These are phyloP conservation scores for Bombus difficillimus DNA, from an alignment of 1,140 invertebrate genomes.

Conservation along the genomic window DNA sequence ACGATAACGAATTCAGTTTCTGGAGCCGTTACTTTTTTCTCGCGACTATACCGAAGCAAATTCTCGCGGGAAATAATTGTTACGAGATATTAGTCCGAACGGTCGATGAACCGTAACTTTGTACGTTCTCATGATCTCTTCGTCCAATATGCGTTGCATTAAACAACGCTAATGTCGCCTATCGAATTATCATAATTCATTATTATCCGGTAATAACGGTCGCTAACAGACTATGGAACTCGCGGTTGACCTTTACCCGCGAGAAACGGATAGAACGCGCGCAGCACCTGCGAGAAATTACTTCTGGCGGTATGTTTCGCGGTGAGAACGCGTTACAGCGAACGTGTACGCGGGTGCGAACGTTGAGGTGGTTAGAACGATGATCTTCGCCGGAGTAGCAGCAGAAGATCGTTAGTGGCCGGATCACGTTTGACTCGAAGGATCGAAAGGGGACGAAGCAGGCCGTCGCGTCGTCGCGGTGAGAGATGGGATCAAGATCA, in stretches of 20 bases:
- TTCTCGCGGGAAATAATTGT: neutral
- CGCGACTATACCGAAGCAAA: no score
- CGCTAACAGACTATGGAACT: neutral
- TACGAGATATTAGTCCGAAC: neutral
- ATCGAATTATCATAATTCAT: neutral
- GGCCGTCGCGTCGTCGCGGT: conserved; percentile 49
- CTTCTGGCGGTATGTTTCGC: neutral
- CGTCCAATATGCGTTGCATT: no score
- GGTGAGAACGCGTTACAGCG: neutral
- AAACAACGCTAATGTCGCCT: neutral
- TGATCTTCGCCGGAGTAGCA: neutral
- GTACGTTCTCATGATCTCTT: neutral
- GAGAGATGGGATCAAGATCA: conserved; percentile 79
- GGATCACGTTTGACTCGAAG: conserved; percentile 40
- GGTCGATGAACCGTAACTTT: neutral
- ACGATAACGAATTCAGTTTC: neutral
- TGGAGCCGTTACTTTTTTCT: conserved; percentile 1
- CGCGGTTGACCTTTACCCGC: neutral
- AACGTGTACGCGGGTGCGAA: neutral
- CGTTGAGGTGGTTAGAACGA: neutral
- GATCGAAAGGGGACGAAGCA: conserved; percentile 32
- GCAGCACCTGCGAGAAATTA: conserved; percentile 3
- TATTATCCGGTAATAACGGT: neutral
- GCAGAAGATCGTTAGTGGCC: conserved; percentile 24
- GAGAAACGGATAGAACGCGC: neutral